These are phyloP conservation scores for Dolichoris vasculosae DNA, from an alignment of 1,140 invertebrate species.

Conservation along the genomic window DNA sequence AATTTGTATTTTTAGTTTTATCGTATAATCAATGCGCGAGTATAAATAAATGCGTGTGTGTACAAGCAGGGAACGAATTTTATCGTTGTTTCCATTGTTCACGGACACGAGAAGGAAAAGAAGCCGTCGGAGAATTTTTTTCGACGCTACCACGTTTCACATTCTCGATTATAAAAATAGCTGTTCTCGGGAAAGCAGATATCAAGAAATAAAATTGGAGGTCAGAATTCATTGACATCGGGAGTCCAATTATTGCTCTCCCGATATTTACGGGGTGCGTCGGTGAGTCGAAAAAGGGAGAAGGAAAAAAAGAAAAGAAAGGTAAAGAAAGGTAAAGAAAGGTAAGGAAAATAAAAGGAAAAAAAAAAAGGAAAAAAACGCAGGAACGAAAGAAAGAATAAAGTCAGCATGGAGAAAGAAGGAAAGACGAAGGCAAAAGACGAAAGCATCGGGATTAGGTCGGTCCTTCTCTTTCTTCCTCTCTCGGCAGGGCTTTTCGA, in stretches of 20 bases:
- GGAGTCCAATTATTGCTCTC: constrained; percentile 38
- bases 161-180: background rate
- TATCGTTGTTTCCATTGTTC: background rate
- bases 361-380: no score
- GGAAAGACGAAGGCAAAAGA: background rate
- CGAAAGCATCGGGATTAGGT: background rate
- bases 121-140: background rate
- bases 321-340: no score
- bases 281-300: constrained; percentile 27
- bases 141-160: background rate
- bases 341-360: no score
- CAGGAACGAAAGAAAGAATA: no score
- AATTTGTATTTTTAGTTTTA: no score
- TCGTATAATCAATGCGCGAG: no score
- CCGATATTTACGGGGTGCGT: constrained; percentile 2
- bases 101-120: background rate
- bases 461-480: background rate
- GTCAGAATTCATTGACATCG: constrained; percentile 49
- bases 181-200: background rate
- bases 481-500: background rate
- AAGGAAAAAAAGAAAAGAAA: constrained; percentile 19
- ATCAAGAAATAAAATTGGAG: background rate
- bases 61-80: no score
- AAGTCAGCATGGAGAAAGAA: background rate
- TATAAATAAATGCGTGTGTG: no score